Conservation (phyloP, 2,113 vertebrate genomes). For the Toxotes jaculatrix region DNA sequence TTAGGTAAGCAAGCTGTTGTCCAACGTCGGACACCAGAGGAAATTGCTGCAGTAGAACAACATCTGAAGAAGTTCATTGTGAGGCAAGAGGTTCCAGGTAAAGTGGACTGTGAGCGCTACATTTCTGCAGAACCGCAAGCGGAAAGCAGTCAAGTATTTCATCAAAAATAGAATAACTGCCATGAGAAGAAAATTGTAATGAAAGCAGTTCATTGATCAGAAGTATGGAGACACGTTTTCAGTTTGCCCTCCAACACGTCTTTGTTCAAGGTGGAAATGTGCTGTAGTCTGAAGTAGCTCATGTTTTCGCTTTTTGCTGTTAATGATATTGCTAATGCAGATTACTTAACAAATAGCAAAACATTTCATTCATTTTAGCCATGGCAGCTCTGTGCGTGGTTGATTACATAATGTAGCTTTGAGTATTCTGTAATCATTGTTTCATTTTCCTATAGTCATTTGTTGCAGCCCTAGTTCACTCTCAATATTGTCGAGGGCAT, state of each 20-base stretch:
- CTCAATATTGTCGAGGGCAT: not conserved
- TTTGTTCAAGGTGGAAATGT: too few relatives aligned
- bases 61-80: not conserved
- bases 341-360: too few relatives aligned
- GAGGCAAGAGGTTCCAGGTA: conserved; percentile 18
- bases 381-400: too few relatives aligned
- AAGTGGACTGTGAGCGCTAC: conserved; percentile 3
- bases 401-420: too few relatives aligned
- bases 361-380: too few relatives aligned
- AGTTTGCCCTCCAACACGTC: not conserved
- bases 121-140: conserved; percentile 27
- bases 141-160: conserved; percentile 26
- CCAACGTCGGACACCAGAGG: conserved; percentile 12
- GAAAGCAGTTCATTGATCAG: not conserved
- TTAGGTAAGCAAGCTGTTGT: conserved; percentile 11
- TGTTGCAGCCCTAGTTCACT: not conserved
- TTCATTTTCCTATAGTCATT: not conserved
- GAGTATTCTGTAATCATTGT: not conserved
- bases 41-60: conserved; percentile 8
- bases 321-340: too few relatives aligned
- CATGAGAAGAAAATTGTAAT: conserved; percentile 13
- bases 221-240: not conserved
- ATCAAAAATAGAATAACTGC: conserved; percentile 5
- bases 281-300: not conserved
- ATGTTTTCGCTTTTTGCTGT: not conserved